Conservation (phyloP, 2,797 vertebrate genomes). For the Neosilurus hyrtlii region DNA sequence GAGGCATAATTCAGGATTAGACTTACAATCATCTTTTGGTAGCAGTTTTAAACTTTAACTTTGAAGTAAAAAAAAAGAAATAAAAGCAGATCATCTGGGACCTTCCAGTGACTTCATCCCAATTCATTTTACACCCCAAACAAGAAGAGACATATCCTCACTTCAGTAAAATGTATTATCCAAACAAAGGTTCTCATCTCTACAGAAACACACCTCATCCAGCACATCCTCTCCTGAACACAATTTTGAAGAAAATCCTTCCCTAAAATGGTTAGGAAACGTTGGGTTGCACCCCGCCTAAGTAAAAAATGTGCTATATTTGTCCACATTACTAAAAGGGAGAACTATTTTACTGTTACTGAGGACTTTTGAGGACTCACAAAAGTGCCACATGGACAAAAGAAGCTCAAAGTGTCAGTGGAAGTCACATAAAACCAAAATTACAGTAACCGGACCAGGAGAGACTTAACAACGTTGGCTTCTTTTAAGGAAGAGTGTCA, state of each 20-base stretch:
- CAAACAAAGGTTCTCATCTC: conserved; percentile 3
- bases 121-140: conserved; percentile 4
- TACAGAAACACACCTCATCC: conserved; percentile 21
- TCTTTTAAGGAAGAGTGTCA: conserved; percentile 34
- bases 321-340: conserved; percentile 76
- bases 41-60: not conserved
- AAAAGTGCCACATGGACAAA: conserved; percentile 43
- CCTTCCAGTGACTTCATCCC: conserved; percentile 38
- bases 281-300: conserved; percentile 69
- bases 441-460: conserved; percentile 56
- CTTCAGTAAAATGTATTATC: not conserved
- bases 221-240: conserved; percentile 2
- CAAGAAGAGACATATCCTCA: conserved; percentile 5
- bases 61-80: too few relatives aligned
- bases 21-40: not conserved
- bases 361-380: conserved; percentile 38
- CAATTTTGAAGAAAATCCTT: conserved; percentile 65
- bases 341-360: conserved; percentile 73
- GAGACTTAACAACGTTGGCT: conserved; percentile 40
- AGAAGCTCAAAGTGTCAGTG: conserved; percentile 22
- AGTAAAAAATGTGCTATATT: conserved; percentile 80
- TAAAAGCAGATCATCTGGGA: not conserved
- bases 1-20: not conserved
- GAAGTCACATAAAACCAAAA: conserved; percentile 51
- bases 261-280: conserved; percentile 88